Evolutionary conservation across 1,140 invertebrate species (phyloP).

Genomic region (Drosophila kohkoa): DNA sequence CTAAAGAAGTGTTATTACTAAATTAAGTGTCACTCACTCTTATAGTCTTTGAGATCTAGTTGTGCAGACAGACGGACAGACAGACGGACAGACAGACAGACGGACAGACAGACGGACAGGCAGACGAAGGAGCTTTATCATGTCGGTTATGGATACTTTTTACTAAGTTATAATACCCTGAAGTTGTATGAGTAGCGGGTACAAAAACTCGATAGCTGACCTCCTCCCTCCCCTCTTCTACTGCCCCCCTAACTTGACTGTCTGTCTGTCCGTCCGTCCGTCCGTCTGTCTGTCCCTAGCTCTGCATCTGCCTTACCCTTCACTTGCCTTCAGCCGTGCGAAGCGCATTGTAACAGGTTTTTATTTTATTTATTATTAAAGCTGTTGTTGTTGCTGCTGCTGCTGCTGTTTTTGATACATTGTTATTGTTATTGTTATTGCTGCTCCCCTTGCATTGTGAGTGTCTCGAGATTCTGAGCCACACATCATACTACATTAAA

Average conservation of each 20-base stretch:
- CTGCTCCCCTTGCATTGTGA: constrained; percentile 35
- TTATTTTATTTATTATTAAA: constrained; percentile 8
- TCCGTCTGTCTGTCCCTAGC: not conserved
- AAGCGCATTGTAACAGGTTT: constrained; percentile 47
- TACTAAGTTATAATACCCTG: too few species aligned
- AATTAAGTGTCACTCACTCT: too few species aligned
- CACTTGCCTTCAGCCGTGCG: constrained; percentile 30
- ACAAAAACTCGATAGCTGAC: not conserved
- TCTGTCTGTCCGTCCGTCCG: too few species aligned
- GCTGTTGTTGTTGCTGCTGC: constrained; percentile 10
- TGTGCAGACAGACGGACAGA: too few species aligned
- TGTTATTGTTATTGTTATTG: constrained; percentile 29
- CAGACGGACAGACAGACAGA: too few species aligned
- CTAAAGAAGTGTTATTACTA: too few species aligned
- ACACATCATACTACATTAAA: not conserved
- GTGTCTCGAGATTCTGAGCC: constrained; percentile 28
- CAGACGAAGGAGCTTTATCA: too few species aligned
- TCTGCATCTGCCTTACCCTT: constrained; percentile 25
- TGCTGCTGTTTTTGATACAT: constrained; percentile 24
- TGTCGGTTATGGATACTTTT: too few species aligned
- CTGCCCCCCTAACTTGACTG: not conserved
- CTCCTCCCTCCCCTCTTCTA: not conserved
- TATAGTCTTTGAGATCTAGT: too few species aligned
- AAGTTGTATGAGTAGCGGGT: too few species aligned
- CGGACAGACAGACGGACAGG: too few species aligned